Base-by-base conservation (phyloP, 2,888 invertebrate genomes). In the Tiliacea aurago region DNA sequence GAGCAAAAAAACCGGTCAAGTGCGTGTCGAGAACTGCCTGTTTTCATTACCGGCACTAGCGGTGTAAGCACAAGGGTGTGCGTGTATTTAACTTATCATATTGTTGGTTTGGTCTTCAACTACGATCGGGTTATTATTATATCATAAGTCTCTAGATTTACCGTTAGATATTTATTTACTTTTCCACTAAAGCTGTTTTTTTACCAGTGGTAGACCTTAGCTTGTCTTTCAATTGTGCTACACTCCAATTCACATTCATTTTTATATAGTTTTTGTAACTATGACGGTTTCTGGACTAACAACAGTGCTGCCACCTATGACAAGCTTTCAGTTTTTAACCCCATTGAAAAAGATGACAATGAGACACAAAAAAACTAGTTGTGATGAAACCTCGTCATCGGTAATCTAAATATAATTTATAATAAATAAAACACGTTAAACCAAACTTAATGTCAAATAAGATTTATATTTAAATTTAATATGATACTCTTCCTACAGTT, bases 391-490 rank as follows among this genome's bases (percentile, higher is more conserved):
- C 37, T 37, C 37, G 37, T 37, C 37, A 37, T 37, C 4, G 4
- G 37, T 37, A 37, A 37, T 37, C 28, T 28, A 28, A 37, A 37
- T 37, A 2, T 28, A 28, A 28, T 4, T 6, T 37, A 37, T 6
- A 37, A 4, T 37, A 37, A 37, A 37, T 41, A 51, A 51, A 51
- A 51, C n/a, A 51, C 51, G n/a, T 4, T 11, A n/a, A 53, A 53
- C 6, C 53, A 13, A 23, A 13, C 7, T 7, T 53, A 53, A 23
- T 28, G 28, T 55, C 28, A 81, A 37, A 58, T 20, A 13, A 81
- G 43, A 49, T 84, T 80, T 81, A 81, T 80, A 69, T 80, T 84
- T n/a, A 81, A 37, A 47, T 84, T 69, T 28, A 81, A 58, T 33
- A 66, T 20, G 56, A 81, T 37, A 41, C 28, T 74, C 1, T 80